These are phyloP conservation scores for Condylostylus longicornis DNA, from an alignment of 1,140 invertebrate species.

Conservation along the genomic window DNA sequence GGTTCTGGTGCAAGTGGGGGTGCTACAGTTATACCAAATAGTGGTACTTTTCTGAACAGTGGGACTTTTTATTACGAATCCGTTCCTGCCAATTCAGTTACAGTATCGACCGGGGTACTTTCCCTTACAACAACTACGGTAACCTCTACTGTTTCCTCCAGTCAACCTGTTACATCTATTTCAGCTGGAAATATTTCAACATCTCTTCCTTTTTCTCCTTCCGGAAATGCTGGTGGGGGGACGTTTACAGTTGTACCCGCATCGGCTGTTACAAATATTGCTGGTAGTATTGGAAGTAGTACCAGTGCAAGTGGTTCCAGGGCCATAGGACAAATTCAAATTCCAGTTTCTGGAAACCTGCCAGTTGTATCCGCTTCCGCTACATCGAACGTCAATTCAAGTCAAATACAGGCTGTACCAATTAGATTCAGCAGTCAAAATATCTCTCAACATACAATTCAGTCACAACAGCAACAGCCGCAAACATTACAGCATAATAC, in stretches of 20 bases:
- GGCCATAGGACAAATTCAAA: slow-evolving; percentile 20
- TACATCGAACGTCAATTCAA: no score
- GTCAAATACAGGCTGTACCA: slow-evolving; percentile 12
- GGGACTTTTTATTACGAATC: slow-evolving; percentile 29
- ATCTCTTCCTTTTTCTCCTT: slow-evolving; percentile 19
- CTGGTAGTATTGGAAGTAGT: no score
- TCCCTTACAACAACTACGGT: slow-evolving; percentile 25
- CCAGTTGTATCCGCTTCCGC: slow-evolving; percentile 1
- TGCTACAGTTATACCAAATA: slow-evolving; percentile 11
- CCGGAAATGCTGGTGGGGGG: slow-evolving; percentile 9
- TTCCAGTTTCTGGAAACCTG: slow-evolving; percentile 7
- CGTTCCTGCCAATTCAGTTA: slow-evolving; percentile 18
- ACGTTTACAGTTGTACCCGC: slow-evolving; percentile 27
- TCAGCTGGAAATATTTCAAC: slow-evolving; percentile 17
- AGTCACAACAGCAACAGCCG: neutral
- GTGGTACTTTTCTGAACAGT: slow-evolving; percentile 11
- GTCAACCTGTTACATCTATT: slow-evolving; percentile 9
- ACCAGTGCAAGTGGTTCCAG: slow-evolving; percentile 14
- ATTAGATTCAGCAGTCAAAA: slow-evolving; percentile 10
- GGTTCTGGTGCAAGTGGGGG: neutral
- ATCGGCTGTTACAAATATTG: no score
- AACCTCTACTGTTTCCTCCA: slow-evolving; percentile 15
- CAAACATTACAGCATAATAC: slow-evolving; percentile 1
- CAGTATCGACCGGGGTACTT: slow-evolving; percentile 24
- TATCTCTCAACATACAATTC: neutral